These are phyloP conservation scores for honey bee (Apis mellifera) DNA, from an alignment of 1,140 invertebrate species.

Conservation along the genomic window Amel_HAv3.1 CM009935.2:12956001-12956500, in stretches of 20 bases:
- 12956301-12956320: not conserved
- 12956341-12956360: constrained; percentile 15
- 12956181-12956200: constrained; percentile 94
- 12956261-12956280: constrained; percentile 2
- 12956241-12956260: constrained; percentile 78
- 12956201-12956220: constrained; percentile 99
- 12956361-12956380: constrained; percentile 96
- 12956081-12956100: constrained; percentile 99
- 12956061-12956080: constrained; percentile 98
- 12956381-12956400: constrained; percentile 96
- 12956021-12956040: not conserved
- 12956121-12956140: constrained; percentile 93
- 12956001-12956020: constrained; percentile 11
- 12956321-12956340: not conserved
- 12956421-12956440: constrained; percentile 93
- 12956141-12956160: constrained; percentile 98
- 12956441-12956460: constrained; percentile 96
- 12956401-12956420: constrained; percentile 97
- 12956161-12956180: constrained; percentile 96
- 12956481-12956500: constrained; percentile 99
- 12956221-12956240: constrained; percentile 98
- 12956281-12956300: not conserved
- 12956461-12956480: constrained; percentile 96
- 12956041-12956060: constrained; percentile 72
- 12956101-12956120: constrained; percentile 97